A percentile compares a stretch with the other conserved stretches of the same genome.
phyloP scores from a whole-genome alignment of 2,113 vertebrate genomes.

The Regulus satrapa region DNA sequence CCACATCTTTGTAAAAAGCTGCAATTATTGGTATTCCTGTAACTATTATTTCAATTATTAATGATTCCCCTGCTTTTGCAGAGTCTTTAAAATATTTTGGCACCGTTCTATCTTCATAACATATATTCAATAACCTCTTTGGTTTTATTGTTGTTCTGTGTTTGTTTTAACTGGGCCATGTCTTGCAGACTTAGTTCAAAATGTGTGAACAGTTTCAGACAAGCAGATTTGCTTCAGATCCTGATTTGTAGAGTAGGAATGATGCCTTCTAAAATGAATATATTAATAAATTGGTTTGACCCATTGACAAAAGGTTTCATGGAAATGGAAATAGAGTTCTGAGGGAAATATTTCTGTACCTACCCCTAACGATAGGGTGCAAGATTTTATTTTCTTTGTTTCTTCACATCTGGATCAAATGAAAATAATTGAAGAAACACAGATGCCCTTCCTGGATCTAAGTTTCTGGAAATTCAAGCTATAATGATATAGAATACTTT shows the following conservation, averaged over 20 bases:
- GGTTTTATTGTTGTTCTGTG: neutral
- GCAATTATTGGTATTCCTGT: neutral
- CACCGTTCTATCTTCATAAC: neutral
- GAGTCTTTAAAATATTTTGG: neutral
- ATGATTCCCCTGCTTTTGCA: neutral
- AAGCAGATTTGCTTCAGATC: neutral
- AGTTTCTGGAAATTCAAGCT: neutral
- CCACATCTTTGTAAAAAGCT: neutral
- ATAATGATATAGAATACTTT: neutral
- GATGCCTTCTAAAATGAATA: neutral
- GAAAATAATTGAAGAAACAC: neutral
- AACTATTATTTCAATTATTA: neutral
- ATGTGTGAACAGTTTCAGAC: neutral
- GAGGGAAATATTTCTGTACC: neutral
- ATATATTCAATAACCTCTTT: neutral
- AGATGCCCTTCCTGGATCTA: neutral
- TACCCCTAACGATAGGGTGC: fast-evolving
- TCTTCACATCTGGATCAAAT: neutral
- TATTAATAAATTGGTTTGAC: neutral
- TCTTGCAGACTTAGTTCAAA: neutral
- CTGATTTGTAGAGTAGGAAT: neutral
- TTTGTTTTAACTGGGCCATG: neutral
- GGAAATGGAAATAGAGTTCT: neutral
- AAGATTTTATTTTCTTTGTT: neutral
- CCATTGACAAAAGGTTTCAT: neutral